phyloP scores from a whole-genome alignment of 2,888 invertebrate species.

The Mesopsocus fuscifrons region DNA sequence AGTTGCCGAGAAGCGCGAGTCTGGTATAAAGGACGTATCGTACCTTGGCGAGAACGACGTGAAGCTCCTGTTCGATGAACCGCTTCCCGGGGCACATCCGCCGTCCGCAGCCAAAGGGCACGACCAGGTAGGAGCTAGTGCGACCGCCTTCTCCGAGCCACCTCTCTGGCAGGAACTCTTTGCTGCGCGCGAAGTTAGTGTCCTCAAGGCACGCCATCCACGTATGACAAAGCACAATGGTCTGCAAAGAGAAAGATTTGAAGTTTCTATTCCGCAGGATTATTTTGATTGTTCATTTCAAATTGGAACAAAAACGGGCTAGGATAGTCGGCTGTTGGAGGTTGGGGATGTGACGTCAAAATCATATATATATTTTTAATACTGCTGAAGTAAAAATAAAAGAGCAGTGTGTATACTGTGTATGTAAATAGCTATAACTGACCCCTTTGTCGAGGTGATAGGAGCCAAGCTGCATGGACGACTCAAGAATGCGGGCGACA shows the following conservation, averaged over 20 bases:
- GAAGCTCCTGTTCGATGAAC: constrained; percentile 59
- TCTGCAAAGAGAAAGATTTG: constrained; percentile 28
- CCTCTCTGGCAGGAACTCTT: constrained; percentile 53
- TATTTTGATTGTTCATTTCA: not conserved
- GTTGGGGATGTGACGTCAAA: too few relatives aligned
- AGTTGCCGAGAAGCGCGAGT: too few relatives aligned
- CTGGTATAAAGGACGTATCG: too few relatives aligned
- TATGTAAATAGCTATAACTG: too few relatives aligned
- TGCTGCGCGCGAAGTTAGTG: constrained; percentile 50
- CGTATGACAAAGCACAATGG: constrained; percentile 61
- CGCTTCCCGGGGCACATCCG: constrained; percentile 73
- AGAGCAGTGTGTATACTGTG: too few relatives aligned
- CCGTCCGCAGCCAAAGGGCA: constrained; percentile 62
- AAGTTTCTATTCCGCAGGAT: not conserved
- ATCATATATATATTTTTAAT: too few relatives aligned
- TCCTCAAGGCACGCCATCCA: constrained; percentile 62
- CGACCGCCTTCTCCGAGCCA: constrained; percentile 38
- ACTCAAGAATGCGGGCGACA: constrained; percentile 54
- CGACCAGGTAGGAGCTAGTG: constrained; percentile 40
- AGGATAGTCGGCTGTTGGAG: too few relatives aligned
- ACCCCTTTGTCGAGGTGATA: constrained; percentile 53
- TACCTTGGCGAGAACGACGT: constrained; percentile 54
- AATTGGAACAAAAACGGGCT: too few relatives aligned
- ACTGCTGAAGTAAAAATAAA: too few relatives aligned
- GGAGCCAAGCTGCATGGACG: constrained; percentile 43